Base-by-base conservation (phyloP, 2,888 invertebrate genomes). In the Dynastes tityus region DNA sequence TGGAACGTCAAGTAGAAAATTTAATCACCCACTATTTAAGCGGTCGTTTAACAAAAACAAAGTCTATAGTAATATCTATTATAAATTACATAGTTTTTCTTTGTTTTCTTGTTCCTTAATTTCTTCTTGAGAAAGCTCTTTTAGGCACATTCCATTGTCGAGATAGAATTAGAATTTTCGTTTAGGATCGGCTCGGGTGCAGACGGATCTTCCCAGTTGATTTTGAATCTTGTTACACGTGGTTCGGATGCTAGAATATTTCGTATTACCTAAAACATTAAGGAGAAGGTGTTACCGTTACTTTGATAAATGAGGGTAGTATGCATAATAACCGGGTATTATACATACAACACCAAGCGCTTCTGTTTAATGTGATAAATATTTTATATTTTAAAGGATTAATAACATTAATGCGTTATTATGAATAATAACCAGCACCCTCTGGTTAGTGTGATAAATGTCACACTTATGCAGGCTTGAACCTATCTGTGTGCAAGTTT, bases 171-270 rank as follows among this genome's bases (percentile, higher is more conserved):
- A 0, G 92, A 92, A 86, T 92, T 92, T 81, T 92, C 92, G 63
- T 91, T 92, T 27, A 92, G 91, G 1, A 90, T 89, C 87, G 91
- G 22, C 0, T 89, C 91, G 67, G 91, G 91, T 0, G 92, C 90
- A 81, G 83, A 85, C 1, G 88, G 86, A 81, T 96, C 96, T 80
- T 96, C 98, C 98, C 98, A 99, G 87, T 98, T 98, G 73, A 98
- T 98, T 90, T 98, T 98, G 88, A 98, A 98, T 82, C 96, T 92
- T 2, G 98, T 99, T 2, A 99, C 98, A 85, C 98, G 91, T 0
- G 98, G 98, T 89, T 97, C 95, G 1, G 96, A 95, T 0, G 96
- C 97, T 51, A 96, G 88, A 80, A 96, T 96, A 88, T 96, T 96
- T 82, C 96, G 91, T 63, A 92, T 91, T 13, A 94, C 90, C 92